Evolutionary conservation across 2,888 invertebrate genomes (phyloP).

Genomic region (Trissolcus brochymenae): DNA sequence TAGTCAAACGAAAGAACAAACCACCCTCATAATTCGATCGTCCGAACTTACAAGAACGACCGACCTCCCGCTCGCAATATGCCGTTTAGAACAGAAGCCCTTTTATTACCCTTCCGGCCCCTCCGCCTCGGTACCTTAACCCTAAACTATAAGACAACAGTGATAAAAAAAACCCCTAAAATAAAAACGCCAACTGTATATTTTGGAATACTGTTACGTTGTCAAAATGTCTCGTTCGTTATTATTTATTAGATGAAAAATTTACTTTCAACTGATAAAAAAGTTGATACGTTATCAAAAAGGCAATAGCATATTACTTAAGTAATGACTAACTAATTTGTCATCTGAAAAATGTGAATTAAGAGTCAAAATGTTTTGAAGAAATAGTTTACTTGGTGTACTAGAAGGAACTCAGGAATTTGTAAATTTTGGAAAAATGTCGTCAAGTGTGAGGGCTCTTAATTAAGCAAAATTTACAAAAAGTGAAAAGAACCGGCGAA

Average conservation of each 20-base stretch:
- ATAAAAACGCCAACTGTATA: constrained; percentile 8
- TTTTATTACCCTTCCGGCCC: constrained; percentile 34
- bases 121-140: background rate
- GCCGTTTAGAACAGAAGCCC: constrained; percentile 43
- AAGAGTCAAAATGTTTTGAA: no score
- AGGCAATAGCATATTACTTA: no score
- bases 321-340: no score
- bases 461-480: background rate
- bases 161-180: constrained; percentile 11
- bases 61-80: constrained; percentile 41
- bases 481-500: constrained; percentile 22
- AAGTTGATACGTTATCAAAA: no score
- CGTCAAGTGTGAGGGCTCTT: no score
- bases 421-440: no score
- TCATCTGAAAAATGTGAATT: no score
- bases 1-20: constrained; percentile 46
- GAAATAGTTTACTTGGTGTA: no score
- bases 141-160: constrained; percentile 17
- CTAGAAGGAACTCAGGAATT: no score
- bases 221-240: no score
- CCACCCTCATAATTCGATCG: constrained; percentile 48
- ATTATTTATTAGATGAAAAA: no score
- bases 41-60: constrained; percentile 34
- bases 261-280: no score
- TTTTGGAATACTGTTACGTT: background rate